Evolutionary conservation across 2,888 invertebrate species (phyloP).

Genomic region (Sympetrum striolatum): DNA sequence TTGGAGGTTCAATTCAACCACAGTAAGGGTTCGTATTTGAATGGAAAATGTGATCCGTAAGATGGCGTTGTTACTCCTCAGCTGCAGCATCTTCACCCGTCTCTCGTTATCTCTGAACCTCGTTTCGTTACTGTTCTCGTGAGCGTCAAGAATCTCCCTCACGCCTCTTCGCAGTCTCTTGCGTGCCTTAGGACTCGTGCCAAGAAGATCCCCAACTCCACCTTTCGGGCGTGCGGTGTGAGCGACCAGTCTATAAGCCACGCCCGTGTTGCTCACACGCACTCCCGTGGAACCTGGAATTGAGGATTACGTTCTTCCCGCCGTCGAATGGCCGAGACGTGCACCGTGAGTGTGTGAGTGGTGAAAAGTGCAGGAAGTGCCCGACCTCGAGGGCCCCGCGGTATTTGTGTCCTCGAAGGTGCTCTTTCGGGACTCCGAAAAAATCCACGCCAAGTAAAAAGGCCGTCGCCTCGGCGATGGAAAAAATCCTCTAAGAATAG

Average conservation of each 20-base stretch:
- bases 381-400: not conserved
- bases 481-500: slow-evolving; percentile 30
- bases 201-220: not conserved
- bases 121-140: too few species aligned
- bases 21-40: too few species aligned
- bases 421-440: not conserved
- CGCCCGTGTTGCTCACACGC: slow-evolving; percentile 11
- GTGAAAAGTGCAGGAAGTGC: too few species aligned
- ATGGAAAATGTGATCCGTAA: too few species aligned
- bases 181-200: slow-evolving; percentile 22
- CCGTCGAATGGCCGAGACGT: too few species aligned
- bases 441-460: not conserved
- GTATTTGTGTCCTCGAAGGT: not conserved
- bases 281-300: not conserved
- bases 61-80: too few species aligned
- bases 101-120: too few species aligned
- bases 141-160: too few species aligned
- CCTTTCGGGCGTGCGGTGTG: not conserved
- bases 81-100: too few species aligned
- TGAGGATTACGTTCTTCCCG: too few species aligned
- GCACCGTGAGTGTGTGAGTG: too few species aligned
- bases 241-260: slow-evolving; percentile 28
- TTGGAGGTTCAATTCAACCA: too few species aligned
- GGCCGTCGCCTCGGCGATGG: not conserved
- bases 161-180: not conserved